These are phyloP conservation scores for Sakesphorus luctuosus DNA, from an alignment of 2,113 vertebrate genomes.

Conservation along the genomic window DNA sequence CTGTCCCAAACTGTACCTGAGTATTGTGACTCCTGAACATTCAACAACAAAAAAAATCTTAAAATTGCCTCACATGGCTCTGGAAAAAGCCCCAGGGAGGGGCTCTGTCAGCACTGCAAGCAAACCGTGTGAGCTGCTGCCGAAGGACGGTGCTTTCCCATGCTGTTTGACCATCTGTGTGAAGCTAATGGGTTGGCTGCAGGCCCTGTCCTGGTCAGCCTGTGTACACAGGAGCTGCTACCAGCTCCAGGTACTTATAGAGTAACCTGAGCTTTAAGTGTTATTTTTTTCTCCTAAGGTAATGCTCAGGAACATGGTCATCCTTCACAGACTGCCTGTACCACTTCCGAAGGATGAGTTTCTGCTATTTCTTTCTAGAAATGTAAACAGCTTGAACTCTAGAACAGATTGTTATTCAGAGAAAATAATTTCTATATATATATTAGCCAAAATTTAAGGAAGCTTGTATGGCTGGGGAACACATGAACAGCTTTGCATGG, in stretches of 20 bases:
- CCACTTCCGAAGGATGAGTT: fast-evolving
- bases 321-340: background rate
- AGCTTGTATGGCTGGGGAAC: fast-evolving
- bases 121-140: background rate
- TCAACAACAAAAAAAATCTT: background rate
- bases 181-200: background rate
- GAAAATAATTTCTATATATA: background rate
- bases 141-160: background rate
- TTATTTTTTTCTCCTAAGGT: background rate
- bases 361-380: background rate
- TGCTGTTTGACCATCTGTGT: background rate
- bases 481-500: background rate
- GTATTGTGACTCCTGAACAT: background rate
- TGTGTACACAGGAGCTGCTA: background rate
- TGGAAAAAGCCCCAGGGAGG: background rate
- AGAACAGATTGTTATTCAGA: background rate
- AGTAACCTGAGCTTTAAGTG: background rate
- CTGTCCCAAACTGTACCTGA: background rate
- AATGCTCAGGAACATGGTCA: background rate
- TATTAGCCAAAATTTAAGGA: background rate
- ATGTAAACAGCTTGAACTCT: background rate
- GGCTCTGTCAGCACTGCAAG: background rate
- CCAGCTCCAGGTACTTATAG: background rate
- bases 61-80: fast-evolving
- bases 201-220: background rate